Conservation (phyloP, 2,888 invertebrate genomes). For the Lasioglossum malachurum region DNA sequence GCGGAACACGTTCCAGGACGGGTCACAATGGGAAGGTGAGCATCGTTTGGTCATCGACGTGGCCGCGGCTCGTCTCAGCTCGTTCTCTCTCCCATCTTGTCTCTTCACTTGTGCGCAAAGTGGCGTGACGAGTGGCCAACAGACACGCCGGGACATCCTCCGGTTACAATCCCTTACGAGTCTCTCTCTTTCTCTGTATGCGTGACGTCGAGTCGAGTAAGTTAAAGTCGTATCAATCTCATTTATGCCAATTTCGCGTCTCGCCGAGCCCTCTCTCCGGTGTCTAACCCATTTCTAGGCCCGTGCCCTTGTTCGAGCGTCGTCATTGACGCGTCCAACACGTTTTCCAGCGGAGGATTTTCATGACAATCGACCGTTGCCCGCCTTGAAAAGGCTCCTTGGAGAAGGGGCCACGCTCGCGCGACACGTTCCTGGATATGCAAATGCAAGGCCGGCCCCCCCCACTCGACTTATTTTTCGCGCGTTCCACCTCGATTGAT, state of each 20-base stretch:
- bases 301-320: constrained; percentile 43
- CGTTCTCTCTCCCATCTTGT: constrained; percentile 42
- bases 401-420: constrained; percentile 18
- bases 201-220: constrained; percentile 72
- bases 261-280: constrained; percentile 55
- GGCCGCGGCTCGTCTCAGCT: constrained; percentile 56
- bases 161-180: constrained; percentile 24
- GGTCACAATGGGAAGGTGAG: constrained; percentile 63
- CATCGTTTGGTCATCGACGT: constrained; percentile 65
- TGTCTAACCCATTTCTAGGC: constrained; percentile 57
- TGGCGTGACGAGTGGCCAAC: constrained; percentile 78
- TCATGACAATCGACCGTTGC: constrained; percentile 75
- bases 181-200: neutral
- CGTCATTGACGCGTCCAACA: constrained; percentile 65
- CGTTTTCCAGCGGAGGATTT: constrained; percentile 71
- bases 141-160: constrained; percentile 55
- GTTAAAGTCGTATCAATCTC: constrained; percentile 85
- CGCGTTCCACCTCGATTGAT: constrained; percentile 63
- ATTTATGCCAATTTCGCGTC: constrained; percentile 83
- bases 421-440: constrained; percentile 74
- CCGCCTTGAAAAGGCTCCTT: constrained; percentile 1
- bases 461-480: constrained; percentile 64
- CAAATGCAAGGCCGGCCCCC: constrained; percentile 58
- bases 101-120: constrained; percentile 65
- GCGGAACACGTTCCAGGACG: constrained; percentile 65